A percentile compares a stretch with the other conserved stretches of the same genome.
These are phyloP conservation scores for Dendropsophus ebraccatus DNA, from an alignment of 2,113 vertebrate genomes.

Conservation along the genomic window DNA sequence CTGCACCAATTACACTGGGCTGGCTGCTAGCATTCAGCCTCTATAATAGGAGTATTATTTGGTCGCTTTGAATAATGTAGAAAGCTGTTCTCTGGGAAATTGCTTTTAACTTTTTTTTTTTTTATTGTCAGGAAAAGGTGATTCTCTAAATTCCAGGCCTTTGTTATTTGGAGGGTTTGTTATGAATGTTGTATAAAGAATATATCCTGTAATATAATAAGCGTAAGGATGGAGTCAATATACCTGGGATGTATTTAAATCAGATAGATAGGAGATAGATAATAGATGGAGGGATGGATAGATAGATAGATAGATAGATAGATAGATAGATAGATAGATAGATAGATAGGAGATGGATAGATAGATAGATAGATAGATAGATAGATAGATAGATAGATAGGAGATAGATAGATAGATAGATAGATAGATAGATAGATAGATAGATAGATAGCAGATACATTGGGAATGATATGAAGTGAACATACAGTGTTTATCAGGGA, in stretches of 20 bases:
- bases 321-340: neutral
- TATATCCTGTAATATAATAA: slow-evolving; percentile 84
- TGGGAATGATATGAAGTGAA: neutral
- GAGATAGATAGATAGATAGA: slow-evolving; percentile 1
- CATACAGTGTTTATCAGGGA: slow-evolving; percentile 16
- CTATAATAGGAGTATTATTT: slow-evolving; percentile 98
- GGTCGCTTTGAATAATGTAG: slow-evolving; percentile 98
- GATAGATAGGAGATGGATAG: neutral
- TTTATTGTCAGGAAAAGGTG: slow-evolving; percentile 83
- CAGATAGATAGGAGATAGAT: too few relatives aligned
- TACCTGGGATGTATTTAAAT: neutral
- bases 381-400: slow-evolving; percentile 16
- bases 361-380: neutral
- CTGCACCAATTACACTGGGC: slow-evolving; percentile 96
- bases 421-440: slow-evolving; percentile 11
- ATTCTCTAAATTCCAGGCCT: slow-evolving; percentile 90
- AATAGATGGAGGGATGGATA: too few relatives aligned
- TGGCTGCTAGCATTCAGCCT: slow-evolving; percentile 96
- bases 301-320: neutral
- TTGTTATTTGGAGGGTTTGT: slow-evolving; percentile 83
- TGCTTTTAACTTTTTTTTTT: slow-evolving; percentile 92
- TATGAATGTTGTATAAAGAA: slow-evolving; percentile 96
- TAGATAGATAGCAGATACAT: neutral
- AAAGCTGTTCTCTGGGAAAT: slow-evolving; percentile 96
- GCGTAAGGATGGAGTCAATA: slow-evolving; percentile 63